phyloP scores from a whole-genome alignment of 2,888 invertebrate species.

The Eupithecia exiguata region DNA sequence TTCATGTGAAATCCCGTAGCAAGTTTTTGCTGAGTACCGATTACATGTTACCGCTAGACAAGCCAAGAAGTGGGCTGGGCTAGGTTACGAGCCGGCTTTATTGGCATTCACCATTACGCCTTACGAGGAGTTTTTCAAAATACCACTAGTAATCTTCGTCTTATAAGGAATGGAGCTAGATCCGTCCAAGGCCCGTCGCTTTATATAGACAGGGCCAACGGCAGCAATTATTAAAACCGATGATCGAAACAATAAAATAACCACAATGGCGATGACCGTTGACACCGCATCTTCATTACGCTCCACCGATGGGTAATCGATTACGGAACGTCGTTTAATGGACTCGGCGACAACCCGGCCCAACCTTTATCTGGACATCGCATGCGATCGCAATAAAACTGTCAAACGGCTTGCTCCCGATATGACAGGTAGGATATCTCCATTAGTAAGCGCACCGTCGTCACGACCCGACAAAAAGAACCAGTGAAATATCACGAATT shows the following conservation, averaged over 20 bases:
- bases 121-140: slow-evolving; percentile 56
- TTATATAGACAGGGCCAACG: slow-evolving; percentile 49
- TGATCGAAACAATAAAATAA: slow-evolving; percentile 43
- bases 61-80: slow-evolving; percentile 61
- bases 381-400: slow-evolving; percentile 76
- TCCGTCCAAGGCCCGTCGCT: slow-evolving; percentile 37
- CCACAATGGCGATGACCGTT: slow-evolving; percentile 39
- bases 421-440: slow-evolving; percentile 79
- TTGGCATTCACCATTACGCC: slow-evolving; percentile 57
- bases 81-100: slow-evolving; percentile 66
- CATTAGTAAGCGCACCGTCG: slow-evolving; percentile 72
- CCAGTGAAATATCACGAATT: slow-evolving; percentile 67
- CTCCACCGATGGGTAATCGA: slow-evolving; percentile 41
- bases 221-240: slow-evolving; percentile 41
- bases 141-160: slow-evolving; percentile 54
- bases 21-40: slow-evolving; percentile 70
- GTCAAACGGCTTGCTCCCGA: slow-evolving; percentile 74
- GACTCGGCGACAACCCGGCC: slow-evolving; percentile 54
- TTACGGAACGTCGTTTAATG: slow-evolving; percentile 41
- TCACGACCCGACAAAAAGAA: slow-evolving; percentile 68
- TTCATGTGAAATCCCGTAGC: slow-evolving; percentile 50
- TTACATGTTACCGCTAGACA: slow-evolving; percentile 64
- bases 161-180: slow-evolving; percentile 56
- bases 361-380: slow-evolving; percentile 67
- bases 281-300: slow-evolving; percentile 43